A percentile compares a stretch with the other conserved stretches of the same genome.
Conservation (phyloP, 2,113 vertebrate species). For the Camelus dromedarius region DNA sequence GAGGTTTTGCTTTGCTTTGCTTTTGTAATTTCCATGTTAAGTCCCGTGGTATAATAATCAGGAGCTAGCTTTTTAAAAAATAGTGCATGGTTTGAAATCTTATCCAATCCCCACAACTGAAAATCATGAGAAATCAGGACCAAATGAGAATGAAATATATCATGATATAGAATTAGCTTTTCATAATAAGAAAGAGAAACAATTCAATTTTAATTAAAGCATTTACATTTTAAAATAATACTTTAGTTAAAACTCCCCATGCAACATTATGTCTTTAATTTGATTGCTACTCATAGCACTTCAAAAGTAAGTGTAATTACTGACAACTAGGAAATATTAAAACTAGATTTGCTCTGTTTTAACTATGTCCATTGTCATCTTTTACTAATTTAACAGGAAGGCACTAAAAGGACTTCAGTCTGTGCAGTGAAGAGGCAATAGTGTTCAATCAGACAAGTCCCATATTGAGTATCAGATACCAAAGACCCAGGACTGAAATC, state of each 20-base stretch:
- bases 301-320: slow-evolving; percentile 89
- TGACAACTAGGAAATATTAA: slow-evolving; percentile 91
- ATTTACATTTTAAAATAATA: slow-evolving; percentile 86
- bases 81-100: slow-evolving; percentile 60
- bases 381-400: slow-evolving; percentile 95
- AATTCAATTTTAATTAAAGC: slow-evolving; percentile 86
- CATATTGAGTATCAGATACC: slow-evolving; percentile 98
- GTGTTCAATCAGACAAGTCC: slow-evolving; percentile 94
- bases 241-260: slow-evolving; percentile 80
- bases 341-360: slow-evolving; percentile 90
- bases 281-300: slow-evolving; percentile 87
- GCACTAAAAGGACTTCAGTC: slow-evolving; percentile 90
- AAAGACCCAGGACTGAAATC: slow-evolving; percentile 95
- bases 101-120: slow-evolving; percentile 61
- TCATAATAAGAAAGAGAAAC: slow-evolving; percentile 85
- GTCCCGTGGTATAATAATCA: slow-evolving; percentile 74
- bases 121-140: slow-evolving; percentile 81
- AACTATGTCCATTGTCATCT: slow-evolving; percentile 89
- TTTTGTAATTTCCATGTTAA: slow-evolving; percentile 73
- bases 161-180: slow-evolving; percentile 84
- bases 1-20: not conserved
- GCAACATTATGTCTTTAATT: slow-evolving; percentile 88
- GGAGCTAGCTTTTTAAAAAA: slow-evolving; percentile 61
- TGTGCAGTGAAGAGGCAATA: slow-evolving; percentile 91
- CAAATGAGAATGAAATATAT: slow-evolving; percentile 82